Conservation (phyloP, 2,888 invertebrate species). For the Synergus laeviventris region DNA sequence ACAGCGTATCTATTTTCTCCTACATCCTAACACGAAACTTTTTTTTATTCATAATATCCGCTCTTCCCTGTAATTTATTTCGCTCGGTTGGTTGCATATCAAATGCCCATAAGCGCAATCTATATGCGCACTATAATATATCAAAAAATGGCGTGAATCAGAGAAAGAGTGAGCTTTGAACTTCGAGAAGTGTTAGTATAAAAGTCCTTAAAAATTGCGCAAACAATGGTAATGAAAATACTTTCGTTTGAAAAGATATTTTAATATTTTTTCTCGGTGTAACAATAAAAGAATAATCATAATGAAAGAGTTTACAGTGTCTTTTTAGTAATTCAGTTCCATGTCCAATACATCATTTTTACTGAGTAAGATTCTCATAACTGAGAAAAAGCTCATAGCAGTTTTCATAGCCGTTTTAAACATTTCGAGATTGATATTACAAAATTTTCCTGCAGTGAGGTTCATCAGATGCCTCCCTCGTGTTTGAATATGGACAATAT, state of each 20-base stretch:
- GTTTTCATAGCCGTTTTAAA: conserved; percentile 51
- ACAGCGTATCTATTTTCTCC: background rate
- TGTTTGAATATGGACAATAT: conserved; percentile 44
- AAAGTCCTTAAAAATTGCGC: too few species aligned
- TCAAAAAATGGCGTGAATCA: background rate
- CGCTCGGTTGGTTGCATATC: background rate
- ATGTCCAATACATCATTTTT: conserved; percentile 16
- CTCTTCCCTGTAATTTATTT: background rate
- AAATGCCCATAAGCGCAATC: background rate
- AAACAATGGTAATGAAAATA: too few species aligned
- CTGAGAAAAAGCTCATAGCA: conserved; percentile 53
- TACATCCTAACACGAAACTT: background rate
- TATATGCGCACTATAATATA: background rate
- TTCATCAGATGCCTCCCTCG: conserved; percentile 45
- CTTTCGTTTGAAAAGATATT: too few species aligned
- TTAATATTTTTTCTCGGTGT: background rate
- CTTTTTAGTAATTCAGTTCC: background rate
- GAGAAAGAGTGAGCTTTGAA: background rate
- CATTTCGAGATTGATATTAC: conserved; percentile 48
- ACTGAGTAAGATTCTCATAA: conserved; percentile 50
- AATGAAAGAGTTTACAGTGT: background rate
- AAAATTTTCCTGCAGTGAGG: conserved; percentile 47
- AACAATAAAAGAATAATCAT: background rate
- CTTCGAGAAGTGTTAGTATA: too few species aligned
- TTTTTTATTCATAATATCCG: conserved; percentile 8